These are phyloP conservation scores for Podocnemis expansa DNA, from an alignment of 2,113 vertebrate genomes.

Conservation along the genomic window DNA sequence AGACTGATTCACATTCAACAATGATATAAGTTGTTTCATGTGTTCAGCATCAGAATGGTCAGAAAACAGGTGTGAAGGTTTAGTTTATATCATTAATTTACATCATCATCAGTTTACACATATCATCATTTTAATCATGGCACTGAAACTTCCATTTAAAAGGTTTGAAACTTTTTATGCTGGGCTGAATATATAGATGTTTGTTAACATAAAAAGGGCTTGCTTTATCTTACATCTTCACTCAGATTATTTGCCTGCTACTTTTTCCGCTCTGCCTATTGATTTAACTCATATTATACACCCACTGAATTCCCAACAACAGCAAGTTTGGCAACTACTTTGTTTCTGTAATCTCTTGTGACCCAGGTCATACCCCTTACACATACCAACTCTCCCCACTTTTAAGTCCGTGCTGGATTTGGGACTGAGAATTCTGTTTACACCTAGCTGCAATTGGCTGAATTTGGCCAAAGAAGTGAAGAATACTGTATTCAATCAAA, in stretches of 20 bases:
- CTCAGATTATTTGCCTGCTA: neutral
- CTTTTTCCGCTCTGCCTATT: neutral
- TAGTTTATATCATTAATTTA: no score
- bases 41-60: neutral
- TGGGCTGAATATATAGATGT: neutral
- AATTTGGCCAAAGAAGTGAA: neutral
- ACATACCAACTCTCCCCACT: neutral
- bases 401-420: neutral
- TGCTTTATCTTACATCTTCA: neutral
- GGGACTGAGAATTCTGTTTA: neutral
- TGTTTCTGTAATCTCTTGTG: neutral
- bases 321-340: neutral
- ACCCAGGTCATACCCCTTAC: no score
- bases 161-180: neutral
- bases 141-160: neutral
- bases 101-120: neutral
- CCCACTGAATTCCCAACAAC: neutral
- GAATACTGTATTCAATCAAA: neutral
- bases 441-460: neutral
- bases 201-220: neutral
- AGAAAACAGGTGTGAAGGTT: slow-evolving; percentile 9
- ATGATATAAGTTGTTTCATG: neutral
- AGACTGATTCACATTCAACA: neutral
- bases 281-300: neutral
- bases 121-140: neutral